Percentiles rank a stretch among this genome's conserved stretches.
These are phyloP conservation scores for Glyphotaelius pellucidus DNA, from an alignment of 2,888 invertebrate genomes.

Conservation along the genomic window DNA sequence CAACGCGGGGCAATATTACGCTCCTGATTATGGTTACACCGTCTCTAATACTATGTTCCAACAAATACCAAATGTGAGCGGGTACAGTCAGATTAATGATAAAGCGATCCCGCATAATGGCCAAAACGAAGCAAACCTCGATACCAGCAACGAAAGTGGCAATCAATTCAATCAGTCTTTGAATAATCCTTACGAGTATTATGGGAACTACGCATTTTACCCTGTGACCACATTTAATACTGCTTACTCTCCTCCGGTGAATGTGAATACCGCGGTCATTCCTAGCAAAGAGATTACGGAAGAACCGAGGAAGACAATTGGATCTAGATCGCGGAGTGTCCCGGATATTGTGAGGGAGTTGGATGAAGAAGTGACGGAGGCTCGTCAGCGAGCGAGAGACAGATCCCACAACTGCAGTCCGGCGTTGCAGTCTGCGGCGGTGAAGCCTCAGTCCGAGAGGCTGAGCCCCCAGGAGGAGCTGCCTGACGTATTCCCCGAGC, in stretches of 20 bases:
- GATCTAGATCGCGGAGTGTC: conserved; percentile 80
- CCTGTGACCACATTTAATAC: conserved; percentile 24
- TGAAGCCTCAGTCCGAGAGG: conserved; percentile 66
- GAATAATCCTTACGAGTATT: conserved; percentile 59
- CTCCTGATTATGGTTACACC: conserved; percentile 56
- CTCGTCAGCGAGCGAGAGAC: conserved; percentile 75
- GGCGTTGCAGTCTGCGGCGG: conserved; percentile 68
- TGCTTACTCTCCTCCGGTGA: conserved; percentile 36
- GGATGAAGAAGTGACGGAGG: conserved; percentile 80
- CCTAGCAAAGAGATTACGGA: conserved; percentile 7
- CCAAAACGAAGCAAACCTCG: conserved; percentile 41
- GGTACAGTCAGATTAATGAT: conserved; percentile 40
- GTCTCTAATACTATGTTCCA: conserved; percentile 50
- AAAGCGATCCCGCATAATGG: conserved; percentile 35
- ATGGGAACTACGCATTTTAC: conserved; percentile 51
- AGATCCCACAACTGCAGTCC: conserved; percentile 77
- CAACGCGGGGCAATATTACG: conserved; percentile 58
- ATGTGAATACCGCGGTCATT: conserved; percentile 6
- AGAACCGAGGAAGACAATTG: conserved; percentile 24
- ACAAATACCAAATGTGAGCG: conserved; percentile 43
- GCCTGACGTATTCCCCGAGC: conserved; percentile 71
- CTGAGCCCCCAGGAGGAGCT: conserved; percentile 65
- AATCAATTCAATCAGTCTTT: conserved; percentile 41
- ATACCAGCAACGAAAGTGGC: conserved; percentile 34
- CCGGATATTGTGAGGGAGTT: conserved; percentile 87